A percentile compares a stretch with the other conserved stretches of the same genome.
Evolutionary conservation across 2,797 vertebrate genomes (phyloP).

Genomic region (Xiphorhynchus erythropygius): DNA sequence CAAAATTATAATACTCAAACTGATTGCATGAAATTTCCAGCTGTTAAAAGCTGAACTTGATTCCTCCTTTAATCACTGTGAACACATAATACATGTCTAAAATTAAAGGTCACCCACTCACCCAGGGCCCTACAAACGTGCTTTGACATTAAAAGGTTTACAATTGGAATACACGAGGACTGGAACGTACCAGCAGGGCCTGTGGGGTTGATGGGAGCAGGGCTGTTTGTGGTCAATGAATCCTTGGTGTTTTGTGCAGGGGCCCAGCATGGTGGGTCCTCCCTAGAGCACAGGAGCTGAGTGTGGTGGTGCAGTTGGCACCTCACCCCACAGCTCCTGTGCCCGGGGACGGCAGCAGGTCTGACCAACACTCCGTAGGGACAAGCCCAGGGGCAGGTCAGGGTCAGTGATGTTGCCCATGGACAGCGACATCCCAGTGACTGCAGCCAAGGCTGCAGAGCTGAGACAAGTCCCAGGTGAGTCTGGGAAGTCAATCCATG

Average conservation of each 20-base stretch:
- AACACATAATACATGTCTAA: constrained; percentile 38
- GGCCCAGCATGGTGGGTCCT: neutral
- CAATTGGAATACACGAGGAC: neutral
- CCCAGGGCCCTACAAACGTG: neutral
- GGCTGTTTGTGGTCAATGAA: neutral
- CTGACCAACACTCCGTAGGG: rapidly evolving
- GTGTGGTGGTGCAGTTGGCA: rapidly evolving
- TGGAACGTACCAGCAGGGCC: neutral
- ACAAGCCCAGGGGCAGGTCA: too few relatives aligned
- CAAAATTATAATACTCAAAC: constrained; percentile 2
- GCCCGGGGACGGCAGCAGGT: neutral
- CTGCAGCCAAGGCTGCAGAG: neutral
- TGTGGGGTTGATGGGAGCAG: neutral
- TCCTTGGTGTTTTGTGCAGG: neutral
- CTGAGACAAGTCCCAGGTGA: neutral
- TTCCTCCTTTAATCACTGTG: constrained; percentile 54
- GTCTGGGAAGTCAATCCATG: rapidly evolving
- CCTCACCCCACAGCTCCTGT: rapidly evolving
- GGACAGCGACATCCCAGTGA: neutral
- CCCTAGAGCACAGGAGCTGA: neutral
- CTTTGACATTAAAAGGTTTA: constrained; percentile 1
- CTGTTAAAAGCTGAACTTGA: constrained; percentile 67
- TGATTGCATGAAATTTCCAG: constrained; percentile 39
- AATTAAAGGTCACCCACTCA: constrained; percentile 41
- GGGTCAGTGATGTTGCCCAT: rapidly evolving